A percentile compares a stretch with the other conserved stretches of the same genome.
Conservation (phyloP, 2,888 invertebrate species). For the Spodoptera littoralis region DNA sequence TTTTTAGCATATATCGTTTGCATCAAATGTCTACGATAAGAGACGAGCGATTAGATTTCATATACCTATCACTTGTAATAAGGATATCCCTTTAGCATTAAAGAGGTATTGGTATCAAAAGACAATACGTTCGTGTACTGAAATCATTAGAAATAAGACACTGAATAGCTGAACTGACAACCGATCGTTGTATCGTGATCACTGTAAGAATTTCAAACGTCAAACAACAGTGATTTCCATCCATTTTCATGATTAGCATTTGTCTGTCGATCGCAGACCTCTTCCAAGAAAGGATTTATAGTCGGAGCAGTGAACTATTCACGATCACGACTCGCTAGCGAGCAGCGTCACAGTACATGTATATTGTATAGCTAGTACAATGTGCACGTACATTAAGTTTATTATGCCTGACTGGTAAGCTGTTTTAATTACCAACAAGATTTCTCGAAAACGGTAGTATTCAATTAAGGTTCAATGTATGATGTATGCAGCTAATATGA, state of each 20-base stretch:
- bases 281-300: slow-evolving; percentile 54
- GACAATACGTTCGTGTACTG: slow-evolving; percentile 11
- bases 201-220: slow-evolving; percentile 50
- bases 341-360: slow-evolving; percentile 12
- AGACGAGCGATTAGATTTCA: too few relatives aligned
- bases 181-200: slow-evolving; percentile 45
- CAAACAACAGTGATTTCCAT: slow-evolving; percentile 49
- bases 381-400: slow-evolving; percentile 29
- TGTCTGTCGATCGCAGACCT: slow-evolving; percentile 48
- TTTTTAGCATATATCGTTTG: too few relatives aligned
- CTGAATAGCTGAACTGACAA: slow-evolving; percentile 27
- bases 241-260: slow-evolving; percentile 55
- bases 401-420: slow-evolving; percentile 39
- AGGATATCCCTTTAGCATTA: too few relatives aligned
- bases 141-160: slow-evolving; percentile 29
- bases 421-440: slow-evolving; percentile 44
- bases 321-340: slow-evolving; percentile 45
- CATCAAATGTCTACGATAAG: too few relatives aligned
- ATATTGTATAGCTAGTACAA: slow-evolving; percentile 11
- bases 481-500: too few relatives aligned
- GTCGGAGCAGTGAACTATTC: slow-evolving; percentile 52
- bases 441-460: slow-evolving; percentile 25
- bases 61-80: too few relatives aligned
- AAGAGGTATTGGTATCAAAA: neutral
- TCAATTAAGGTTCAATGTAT: too few relatives aligned